phyloP scores from a whole-genome alignment of 2,888 invertebrate species.

The Drosophila helvetica region DNA sequence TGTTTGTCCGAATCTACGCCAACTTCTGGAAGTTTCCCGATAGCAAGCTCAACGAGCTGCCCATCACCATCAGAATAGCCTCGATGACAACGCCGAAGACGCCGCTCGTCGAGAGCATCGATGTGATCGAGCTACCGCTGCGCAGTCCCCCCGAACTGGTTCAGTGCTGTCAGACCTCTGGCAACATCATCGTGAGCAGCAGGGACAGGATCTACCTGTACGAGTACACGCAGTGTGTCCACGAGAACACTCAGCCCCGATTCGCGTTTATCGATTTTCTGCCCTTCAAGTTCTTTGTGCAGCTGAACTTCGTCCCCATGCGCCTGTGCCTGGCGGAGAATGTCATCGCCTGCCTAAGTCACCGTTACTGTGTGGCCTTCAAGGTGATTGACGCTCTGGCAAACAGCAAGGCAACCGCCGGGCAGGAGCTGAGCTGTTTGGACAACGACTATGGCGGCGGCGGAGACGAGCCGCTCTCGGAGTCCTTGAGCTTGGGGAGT shows the following conservation, averaged over 20 bases:
- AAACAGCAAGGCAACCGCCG: conserved; percentile 46
- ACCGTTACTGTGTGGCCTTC: conserved; percentile 87
- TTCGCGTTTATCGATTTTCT: conserved; percentile 89
- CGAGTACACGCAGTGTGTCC: conserved; percentile 87
- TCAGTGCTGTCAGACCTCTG: conserved; percentile 86
- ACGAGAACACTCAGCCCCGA: conserved; percentile 87
- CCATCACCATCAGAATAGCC: conserved; percentile 86
- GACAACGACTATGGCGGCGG: conserved; percentile 64
- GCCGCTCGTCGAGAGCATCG: conserved; percentile 87
- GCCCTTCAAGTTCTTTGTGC: conserved; percentile 87
- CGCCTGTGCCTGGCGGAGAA: conserved; percentile 88
- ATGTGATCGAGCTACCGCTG: conserved; percentile 90
- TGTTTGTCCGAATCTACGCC: conserved; percentile 88
- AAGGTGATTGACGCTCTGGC: conserved; percentile 84
- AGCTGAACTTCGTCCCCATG: conserved; percentile 87
- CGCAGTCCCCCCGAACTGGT: conserved; percentile 86
- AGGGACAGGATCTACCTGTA: conserved; percentile 85
- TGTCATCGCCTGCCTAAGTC: conserved; percentile 87
- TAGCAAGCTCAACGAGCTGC: conserved; percentile 84
- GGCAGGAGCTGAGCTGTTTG: conserved; percentile 63
- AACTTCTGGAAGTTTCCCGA: conserved; percentile 86
- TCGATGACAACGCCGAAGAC: conserved; percentile 90
- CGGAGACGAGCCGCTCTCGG: conserved; percentile 76
- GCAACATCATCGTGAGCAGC: conserved; percentile 82
- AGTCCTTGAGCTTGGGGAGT: conserved; percentile 78